These are phyloP conservation scores for Fregata magnificens DNA, from an alignment of 2,113 vertebrate species.

Conservation along the genomic window DNA sequence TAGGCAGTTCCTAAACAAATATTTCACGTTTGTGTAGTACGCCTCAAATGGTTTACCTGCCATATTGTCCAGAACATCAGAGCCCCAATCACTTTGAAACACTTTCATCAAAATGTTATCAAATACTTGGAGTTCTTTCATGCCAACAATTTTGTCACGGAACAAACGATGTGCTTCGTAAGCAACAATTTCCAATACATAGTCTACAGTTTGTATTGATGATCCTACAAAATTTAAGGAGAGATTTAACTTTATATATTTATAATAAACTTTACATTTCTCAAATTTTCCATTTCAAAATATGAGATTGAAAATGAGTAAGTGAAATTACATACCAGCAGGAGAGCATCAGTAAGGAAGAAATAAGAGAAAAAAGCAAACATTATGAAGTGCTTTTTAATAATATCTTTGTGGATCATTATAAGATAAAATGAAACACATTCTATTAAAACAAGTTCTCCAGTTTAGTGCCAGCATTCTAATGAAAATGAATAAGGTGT, in stretches of 20 bases:
- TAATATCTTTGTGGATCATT: neutral
- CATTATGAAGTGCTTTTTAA: neutral
- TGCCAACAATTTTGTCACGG: conserved; percentile 89
- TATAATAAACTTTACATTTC: neutral
- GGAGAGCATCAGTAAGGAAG: conserved; percentile 10
- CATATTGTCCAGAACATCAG: conserved; percentile 87
- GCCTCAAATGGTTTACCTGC: conserved; percentile 77
- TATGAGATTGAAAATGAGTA: neutral
- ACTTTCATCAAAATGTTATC: conserved; percentile 89
- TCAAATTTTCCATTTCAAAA: neutral
- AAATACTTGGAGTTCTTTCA: conserved; percentile 86
- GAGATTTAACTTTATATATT: neutral
- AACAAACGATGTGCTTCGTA: conserved; percentile 91
- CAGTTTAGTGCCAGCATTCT: neutral
- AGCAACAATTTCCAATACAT: conserved; percentile 88
- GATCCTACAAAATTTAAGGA: conserved; percentile 72
- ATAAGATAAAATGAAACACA: neutral
- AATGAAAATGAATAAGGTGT: neutral
- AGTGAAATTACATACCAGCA: conserved; percentile 50
- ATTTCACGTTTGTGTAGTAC: neutral
- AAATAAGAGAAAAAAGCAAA: conserved; percentile 22
- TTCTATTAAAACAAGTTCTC: neutral
- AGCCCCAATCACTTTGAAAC: conserved; percentile 89
- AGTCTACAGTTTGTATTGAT: conserved; percentile 79
- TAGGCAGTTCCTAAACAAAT: neutral